Evolutionary conservation across 2,113 vertebrate genomes (phyloP).

Genomic region (Paratilapia polleni): DNA sequence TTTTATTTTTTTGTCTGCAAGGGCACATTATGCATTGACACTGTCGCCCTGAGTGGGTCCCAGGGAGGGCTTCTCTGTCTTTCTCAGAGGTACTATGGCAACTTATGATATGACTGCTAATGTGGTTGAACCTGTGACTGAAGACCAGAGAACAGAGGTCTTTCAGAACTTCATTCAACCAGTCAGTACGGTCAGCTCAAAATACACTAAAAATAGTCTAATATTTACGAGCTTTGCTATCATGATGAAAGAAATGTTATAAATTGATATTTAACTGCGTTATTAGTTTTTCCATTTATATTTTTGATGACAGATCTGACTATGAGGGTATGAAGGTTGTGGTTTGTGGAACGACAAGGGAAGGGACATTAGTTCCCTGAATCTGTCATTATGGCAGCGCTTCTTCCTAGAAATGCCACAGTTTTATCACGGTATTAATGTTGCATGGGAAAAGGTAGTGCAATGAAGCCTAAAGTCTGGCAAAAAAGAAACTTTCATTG

Average conservation of each 20-base stretch:
- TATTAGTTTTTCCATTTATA: too few relatives aligned
- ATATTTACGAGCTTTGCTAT: not conserved
- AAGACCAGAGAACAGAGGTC: not conserved
- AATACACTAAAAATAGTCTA: not conserved
- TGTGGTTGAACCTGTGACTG: not conserved
- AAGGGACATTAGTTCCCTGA: too few relatives aligned
- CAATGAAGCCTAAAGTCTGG: not conserved
- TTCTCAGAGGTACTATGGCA: not conserved
- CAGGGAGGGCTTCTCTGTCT: not conserved
- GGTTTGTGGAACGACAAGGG: too few relatives aligned
- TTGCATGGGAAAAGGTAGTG: not conserved
- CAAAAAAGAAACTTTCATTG: not conserved
- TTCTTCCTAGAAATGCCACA: not conserved
- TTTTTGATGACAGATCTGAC: too few relatives aligned
- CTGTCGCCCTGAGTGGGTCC: not conserved
- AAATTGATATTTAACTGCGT: too few relatives aligned
- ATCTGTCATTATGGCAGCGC: too few relatives aligned
- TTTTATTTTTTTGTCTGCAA: conserved; percentile 10
- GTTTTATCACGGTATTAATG: not conserved
- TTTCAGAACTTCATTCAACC: not conserved
- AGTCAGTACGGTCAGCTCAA: not conserved
- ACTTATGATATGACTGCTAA: not conserved
- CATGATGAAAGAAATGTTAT: too few relatives aligned
- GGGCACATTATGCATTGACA: not conserved
- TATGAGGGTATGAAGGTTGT: too few relatives aligned